Evolutionary conservation across 2,113 vertebrate species (phyloP).

Genomic region (Argyrosomus japonicus): DNA sequence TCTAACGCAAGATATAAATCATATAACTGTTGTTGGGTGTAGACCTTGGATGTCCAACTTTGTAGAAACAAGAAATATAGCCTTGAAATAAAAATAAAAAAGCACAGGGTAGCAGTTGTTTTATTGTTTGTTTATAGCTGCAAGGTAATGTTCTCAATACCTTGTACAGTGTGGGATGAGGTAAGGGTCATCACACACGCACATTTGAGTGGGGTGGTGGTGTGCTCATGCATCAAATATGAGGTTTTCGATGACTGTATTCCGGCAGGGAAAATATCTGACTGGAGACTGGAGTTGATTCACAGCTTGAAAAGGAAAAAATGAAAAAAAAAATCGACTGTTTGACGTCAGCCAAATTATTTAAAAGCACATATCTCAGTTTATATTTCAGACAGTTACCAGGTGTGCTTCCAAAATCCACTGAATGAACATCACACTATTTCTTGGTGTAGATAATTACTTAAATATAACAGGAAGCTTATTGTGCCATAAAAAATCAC

Average conservation of each 20-base stretch:
- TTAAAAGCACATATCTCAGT: background rate
- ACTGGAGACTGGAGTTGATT: background rate
- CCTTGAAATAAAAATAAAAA: too few relatives aligned
- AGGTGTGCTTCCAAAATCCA: background rate
- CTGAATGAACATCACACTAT: background rate
- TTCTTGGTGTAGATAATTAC: background rate
- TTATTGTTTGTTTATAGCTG: background rate
- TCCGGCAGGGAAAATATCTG: background rate
- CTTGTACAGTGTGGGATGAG: background rate
- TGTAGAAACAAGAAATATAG: background rate
- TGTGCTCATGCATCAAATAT: conserved; percentile 36
- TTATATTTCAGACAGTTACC: background rate
- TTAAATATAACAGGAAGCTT: background rate
- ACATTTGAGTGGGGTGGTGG: background rate
- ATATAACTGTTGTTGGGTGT: background rate
- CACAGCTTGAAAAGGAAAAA: background rate
- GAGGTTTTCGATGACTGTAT: conserved; percentile 17
- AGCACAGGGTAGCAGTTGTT: background rate
- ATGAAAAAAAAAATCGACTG: background rate
- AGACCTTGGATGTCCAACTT: background rate
- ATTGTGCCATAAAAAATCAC: background rate
- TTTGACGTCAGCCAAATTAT: background rate
- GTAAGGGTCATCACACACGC: background rate
- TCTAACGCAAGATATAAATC: background rate
- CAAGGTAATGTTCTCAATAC: background rate